Percentiles rank a stretch among this genome's conserved stretches.
Evolutionary conservation across 2,797 vertebrate genomes (phyloP).

Genomic region (Brachymystax lenok): DNA sequence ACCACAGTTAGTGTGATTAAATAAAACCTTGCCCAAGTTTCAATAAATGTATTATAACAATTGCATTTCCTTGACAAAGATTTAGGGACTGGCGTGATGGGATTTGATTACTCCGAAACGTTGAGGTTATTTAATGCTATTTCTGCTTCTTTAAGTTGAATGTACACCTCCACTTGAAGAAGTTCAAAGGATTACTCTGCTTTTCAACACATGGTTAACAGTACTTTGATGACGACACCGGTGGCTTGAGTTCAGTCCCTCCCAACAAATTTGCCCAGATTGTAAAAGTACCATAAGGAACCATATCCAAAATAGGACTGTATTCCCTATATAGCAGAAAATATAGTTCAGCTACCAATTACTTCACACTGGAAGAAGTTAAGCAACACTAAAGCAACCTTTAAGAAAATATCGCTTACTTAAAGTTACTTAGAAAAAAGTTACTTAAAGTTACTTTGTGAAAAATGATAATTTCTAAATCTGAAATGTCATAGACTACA

Average conservation of each 20-base stretch:
- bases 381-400: too few relatives aligned
- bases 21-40: constrained; percentile 85
- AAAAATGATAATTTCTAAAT: too few relatives aligned
- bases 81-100: constrained; percentile 84
- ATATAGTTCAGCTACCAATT: too few relatives aligned
- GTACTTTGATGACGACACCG: constrained; percentile 42
- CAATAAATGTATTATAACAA: constrained; percentile 85
- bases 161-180: constrained; percentile 35
- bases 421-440: too few relatives aligned
- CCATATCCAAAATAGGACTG: background rate
- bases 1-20: constrained; percentile 81
- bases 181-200: constrained; percentile 47
- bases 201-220: constrained; percentile 33
- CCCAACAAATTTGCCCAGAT: constrained; percentile 25
- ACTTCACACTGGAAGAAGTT: too few relatives aligned
- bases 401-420: too few relatives aligned
- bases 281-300: background rate
- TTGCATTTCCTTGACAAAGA: constrained; percentile 85
- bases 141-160: constrained; percentile 61
- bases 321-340: too few relatives aligned
- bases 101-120: constrained; percentile 83
- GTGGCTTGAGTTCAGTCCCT: constrained; percentile 33
- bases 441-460: too few relatives aligned
- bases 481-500: too few relatives aligned
- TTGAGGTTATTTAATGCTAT: constrained; percentile 78